A percentile compares a stretch with the other conserved stretches of the same genome.
phyloP scores from a whole-genome alignment of 1,140 invertebrate species.

The Leptonema lineaticorne region DNA sequence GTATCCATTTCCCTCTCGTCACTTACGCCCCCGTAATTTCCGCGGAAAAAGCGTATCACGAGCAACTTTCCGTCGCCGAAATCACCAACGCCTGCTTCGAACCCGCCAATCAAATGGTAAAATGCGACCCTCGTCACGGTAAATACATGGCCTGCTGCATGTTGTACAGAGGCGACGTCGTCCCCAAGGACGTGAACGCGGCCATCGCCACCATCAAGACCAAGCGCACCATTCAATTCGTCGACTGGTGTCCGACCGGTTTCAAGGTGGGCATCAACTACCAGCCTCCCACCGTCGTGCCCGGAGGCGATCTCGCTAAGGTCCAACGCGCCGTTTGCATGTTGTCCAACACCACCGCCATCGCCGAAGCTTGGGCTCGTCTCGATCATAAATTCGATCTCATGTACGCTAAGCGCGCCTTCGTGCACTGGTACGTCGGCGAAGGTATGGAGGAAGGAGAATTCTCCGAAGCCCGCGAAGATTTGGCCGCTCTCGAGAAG shows the following conservation, averaged over 20 bases:
- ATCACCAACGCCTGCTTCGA: constrained; percentile 91
- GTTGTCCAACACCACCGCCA: constrained; percentile 82
- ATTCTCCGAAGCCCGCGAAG: constrained; percentile 84
- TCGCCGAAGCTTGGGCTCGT: constrained; percentile 76
- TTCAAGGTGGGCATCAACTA: constrained; percentile 83
- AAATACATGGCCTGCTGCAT: constrained; percentile 91
- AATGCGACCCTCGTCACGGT: constrained; percentile 84
- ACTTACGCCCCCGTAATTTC: constrained; percentile 86
- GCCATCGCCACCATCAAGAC: constrained; percentile 85
- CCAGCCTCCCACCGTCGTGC: constrained; percentile 79
- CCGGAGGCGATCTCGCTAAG: constrained; percentile 77
- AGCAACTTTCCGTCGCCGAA: constrained; percentile 79
- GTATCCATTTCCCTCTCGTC: constrained; percentile 81
- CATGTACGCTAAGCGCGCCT: constrained; percentile 82
- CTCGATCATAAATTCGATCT: constrained; percentile 82
- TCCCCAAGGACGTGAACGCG: constrained; percentile 79
- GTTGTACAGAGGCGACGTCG: constrained; percentile 75
- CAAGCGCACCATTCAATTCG: constrained; percentile 83
- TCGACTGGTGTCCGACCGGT: constrained; percentile 89
- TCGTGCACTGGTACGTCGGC: constrained; percentile 84
- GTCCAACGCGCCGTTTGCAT: constrained; percentile 73
- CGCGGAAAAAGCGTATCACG: constrained; percentile 84
- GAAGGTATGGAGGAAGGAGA: constrained; percentile 87
- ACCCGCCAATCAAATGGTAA: constrained; percentile 90
- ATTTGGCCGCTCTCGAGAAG: constrained; percentile 80